Conservation (phyloP, 2,888 invertebrate genomes). For the Mycogona germanica region DNA sequence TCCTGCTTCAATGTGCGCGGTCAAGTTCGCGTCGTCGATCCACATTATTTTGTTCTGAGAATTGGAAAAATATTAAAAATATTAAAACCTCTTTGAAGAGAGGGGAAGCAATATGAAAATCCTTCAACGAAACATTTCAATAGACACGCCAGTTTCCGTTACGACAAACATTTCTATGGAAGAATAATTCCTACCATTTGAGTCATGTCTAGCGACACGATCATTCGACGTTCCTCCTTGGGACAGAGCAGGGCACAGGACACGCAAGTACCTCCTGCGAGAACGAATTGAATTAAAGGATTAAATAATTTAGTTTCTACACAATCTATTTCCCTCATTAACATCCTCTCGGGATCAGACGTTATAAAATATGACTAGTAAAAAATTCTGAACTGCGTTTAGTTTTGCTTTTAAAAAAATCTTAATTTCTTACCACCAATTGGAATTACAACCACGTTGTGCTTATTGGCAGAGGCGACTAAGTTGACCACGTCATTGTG, state of each 20-base stretch:
- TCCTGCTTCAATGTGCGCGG: conserved; percentile 74
- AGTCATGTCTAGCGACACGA: conserved; percentile 82
- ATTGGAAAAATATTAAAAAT: background rate
- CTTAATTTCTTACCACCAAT: conserved; percentile 52
- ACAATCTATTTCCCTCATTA: too few relatives aligned
- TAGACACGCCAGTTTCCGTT: too few relatives aligned
- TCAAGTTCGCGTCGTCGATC: conserved; percentile 74
- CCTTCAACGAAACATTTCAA: background rate
- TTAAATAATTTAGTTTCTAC: too few relatives aligned
- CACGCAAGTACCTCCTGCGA: conserved; percentile 70
- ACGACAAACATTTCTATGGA: background rate
- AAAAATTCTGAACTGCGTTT: too few relatives aligned
- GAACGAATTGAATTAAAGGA: too few relatives aligned
- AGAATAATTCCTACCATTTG: conserved; percentile 55
- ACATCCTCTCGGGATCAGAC: too few relatives aligned
- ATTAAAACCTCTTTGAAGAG: background rate
- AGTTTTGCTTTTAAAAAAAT: too few relatives aligned
- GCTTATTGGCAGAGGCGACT: conserved; percentile 57
- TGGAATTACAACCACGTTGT: conserved; percentile 74
- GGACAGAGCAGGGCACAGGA: conserved; percentile 82
- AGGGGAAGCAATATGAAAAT: too few relatives aligned
- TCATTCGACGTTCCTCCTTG: conserved; percentile 56
- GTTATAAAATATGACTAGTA: too few relatives aligned
- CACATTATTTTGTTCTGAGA: conserved; percentile 70
- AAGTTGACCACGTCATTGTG: conserved; percentile 76